Conservation (phyloP, 2,888 invertebrate genomes). For the Altica lythri region DNA sequence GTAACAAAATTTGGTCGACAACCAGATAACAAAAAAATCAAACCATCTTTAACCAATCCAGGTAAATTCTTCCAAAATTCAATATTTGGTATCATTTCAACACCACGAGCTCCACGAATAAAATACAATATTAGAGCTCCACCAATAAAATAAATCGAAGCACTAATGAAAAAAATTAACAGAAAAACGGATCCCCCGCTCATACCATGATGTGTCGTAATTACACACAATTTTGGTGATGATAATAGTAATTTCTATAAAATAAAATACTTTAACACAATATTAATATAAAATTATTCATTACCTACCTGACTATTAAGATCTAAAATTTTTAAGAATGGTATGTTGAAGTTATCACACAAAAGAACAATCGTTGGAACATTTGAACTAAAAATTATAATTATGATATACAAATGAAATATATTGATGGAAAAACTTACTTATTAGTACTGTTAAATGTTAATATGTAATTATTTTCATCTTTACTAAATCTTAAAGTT, state of each 20-base stretch:
- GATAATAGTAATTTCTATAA: conserved; percentile 61
- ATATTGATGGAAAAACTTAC: background rate
- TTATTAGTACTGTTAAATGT: background rate
- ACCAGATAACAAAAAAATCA: conserved; percentile 65
- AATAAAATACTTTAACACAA: conserved; percentile 2
- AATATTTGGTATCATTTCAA: conserved; percentile 75
- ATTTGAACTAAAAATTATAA: too few relatives aligned
- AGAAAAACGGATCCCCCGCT: conserved; percentile 69
- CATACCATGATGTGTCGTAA: conserved; percentile 56
- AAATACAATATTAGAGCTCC: conserved; percentile 70
- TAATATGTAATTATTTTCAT: background rate
- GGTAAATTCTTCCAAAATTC: conserved; percentile 76
- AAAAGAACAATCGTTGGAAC: too few relatives aligned
- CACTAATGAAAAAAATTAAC: conserved; percentile 65
- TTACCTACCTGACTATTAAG: background rate
- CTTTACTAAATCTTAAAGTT: background rate
- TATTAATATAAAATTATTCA: conserved; percentile 1
- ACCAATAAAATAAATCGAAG: conserved; percentile 66
- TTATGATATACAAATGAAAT: background rate
- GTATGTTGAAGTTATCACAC: conserved; percentile 26
- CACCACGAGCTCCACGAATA: conserved; percentile 72
- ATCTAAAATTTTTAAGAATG: conserved; percentile 34
- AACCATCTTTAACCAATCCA: conserved; percentile 70
- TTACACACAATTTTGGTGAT: conserved; percentile 60
- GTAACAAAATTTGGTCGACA: conserved; percentile 59